These are phyloP conservation scores for Drosophila cognata DNA, from an alignment of 2,888 invertebrate genomes.

Conservation along the genomic window DNA sequence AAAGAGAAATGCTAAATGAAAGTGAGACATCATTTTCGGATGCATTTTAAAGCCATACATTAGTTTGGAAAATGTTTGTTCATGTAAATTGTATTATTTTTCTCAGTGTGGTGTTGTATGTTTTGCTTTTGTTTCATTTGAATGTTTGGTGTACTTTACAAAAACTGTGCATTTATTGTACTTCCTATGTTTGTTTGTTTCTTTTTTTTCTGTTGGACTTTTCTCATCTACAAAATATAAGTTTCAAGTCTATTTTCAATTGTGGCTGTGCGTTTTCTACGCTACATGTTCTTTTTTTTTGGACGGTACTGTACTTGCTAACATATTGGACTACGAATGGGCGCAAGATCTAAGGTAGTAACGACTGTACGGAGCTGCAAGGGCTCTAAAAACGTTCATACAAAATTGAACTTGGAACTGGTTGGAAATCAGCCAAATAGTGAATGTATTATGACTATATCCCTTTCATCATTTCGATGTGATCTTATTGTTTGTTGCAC, in stretches of 20 bases:
- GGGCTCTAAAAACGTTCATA: slow-evolving; percentile 25
- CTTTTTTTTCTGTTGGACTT: neutral
- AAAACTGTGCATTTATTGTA: slow-evolving; percentile 28
- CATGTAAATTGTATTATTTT: slow-evolving; percentile 1
- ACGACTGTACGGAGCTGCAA: slow-evolving; percentile 25
- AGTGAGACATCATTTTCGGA: slow-evolving; percentile 26
- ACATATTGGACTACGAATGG: slow-evolving; percentile 29
- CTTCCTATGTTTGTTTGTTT: neutral
- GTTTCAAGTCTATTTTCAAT: slow-evolving; percentile 53
- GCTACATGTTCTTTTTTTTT: slow-evolving; percentile 46
- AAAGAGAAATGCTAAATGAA: slow-evolving; percentile 46
- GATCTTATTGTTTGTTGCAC: slow-evolving; percentile 42
- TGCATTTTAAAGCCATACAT: slow-evolving; percentile 40
- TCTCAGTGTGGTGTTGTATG: slow-evolving; percentile 32
- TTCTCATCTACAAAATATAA: slow-evolving; percentile 60
- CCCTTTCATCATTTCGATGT: slow-evolving; percentile 22
- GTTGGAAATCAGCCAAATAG: slow-evolving; percentile 4
- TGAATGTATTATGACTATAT: slow-evolving; percentile 1
- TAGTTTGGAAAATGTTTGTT: slow-evolving; percentile 24
- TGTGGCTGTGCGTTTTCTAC: slow-evolving; percentile 51
- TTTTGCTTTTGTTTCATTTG: slow-evolving; percentile 18
- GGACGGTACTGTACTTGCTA: slow-evolving; percentile 70
- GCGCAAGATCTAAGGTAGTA: slow-evolving; percentile 7
- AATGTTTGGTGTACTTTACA: slow-evolving; percentile 37
- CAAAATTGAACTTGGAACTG: slow-evolving; percentile 9